These are phyloP conservation scores for Drosophila aldrichi DNA, from an alignment of 2,888 invertebrate species.

Conservation along the genomic window DNA sequence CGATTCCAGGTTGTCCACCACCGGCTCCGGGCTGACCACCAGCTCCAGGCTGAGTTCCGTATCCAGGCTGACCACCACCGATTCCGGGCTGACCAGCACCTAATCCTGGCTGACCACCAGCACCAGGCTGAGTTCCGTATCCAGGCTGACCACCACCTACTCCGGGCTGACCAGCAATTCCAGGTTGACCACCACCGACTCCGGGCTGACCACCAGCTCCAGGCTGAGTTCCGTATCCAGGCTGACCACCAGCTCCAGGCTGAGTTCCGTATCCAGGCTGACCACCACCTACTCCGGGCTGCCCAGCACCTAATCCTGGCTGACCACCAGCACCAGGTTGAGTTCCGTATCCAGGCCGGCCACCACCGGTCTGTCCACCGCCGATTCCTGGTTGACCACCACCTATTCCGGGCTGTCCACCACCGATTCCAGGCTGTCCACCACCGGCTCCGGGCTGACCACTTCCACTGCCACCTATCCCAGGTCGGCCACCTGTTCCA, in stretches of 20 bases:
- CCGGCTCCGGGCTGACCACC: not conserved
- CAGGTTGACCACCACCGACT: slow-evolving; percentile 17
- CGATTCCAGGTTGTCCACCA: slow-evolving; percentile 17
- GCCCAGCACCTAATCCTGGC: slow-evolving; percentile 17
- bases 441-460: slow-evolving; percentile 28
- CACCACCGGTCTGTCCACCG: slow-evolving; percentile 11
- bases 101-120: not conserved
- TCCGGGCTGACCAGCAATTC: slow-evolving; percentile 8
- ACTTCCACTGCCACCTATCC: slow-evolving; percentile 4
- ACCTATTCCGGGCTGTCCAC: not conserved
- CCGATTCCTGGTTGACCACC: not conserved
- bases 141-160: slow-evolving; percentile 17
- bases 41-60: not conserved
- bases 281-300: slow-evolving; percentile 33
- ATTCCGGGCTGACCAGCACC: slow-evolving; percentile 2
- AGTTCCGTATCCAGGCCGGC: not conserved
- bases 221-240: slow-evolving; percentile 10
- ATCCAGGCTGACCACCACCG: slow-evolving; percentile 31
- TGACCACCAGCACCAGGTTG: slow-evolving; percentile 13
- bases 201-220: slow-evolving; percentile 7
- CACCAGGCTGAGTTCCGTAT: not conserved
- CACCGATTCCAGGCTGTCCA: slow-evolving; percentile 8
- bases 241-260: slow-evolving; percentile 19
- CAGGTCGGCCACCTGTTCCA: slow-evolving; percentile 4
- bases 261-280: slow-evolving; percentile 26